These are phyloP conservation scores for Hypomesus transpacificus DNA, from an alignment of 2,113 vertebrate genomes.

Conservation along the genomic window DNA sequence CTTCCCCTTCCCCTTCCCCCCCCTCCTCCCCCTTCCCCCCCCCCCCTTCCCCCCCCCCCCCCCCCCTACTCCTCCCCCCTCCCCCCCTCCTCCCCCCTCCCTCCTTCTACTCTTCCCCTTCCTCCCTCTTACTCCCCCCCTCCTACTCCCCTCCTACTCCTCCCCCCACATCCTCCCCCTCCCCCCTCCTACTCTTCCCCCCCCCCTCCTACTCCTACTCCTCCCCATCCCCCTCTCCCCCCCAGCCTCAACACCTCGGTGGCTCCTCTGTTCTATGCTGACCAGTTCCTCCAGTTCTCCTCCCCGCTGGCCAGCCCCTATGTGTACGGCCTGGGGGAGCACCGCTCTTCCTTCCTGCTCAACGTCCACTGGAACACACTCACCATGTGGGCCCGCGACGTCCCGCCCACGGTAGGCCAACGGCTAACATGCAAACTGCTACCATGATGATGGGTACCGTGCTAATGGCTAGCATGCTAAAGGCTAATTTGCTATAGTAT, in stretches of 20 bases:
- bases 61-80: neutral
- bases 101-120: neutral
- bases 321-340: constrained; percentile 84
- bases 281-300: constrained; percentile 87
- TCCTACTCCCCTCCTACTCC: neutral
- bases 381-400: constrained; percentile 85
- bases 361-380: constrained; percentile 82
- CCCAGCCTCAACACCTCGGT: constrained; percentile 78
- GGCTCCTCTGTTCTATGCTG: constrained; percentile 82
- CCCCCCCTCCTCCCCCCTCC: neutral
- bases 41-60: neutral
- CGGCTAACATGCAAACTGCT: neutral
- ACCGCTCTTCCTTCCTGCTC: constrained; percentile 77
- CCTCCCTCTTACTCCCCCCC: neutral
- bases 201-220: neutral
- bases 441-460: too few species aligned
- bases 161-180: neutral
- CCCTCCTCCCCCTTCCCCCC: neutral
- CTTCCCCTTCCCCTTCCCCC: neutral
- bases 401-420: constrained; percentile 74
- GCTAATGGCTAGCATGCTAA: neutral
- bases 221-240: neutral
- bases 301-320: constrained; percentile 70
- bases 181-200: neutral
- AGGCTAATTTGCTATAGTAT: too few species aligned